phyloP scores from a whole-genome alignment of 2,797 vertebrate species.

The Threskiornis aethiopicus region DNA sequence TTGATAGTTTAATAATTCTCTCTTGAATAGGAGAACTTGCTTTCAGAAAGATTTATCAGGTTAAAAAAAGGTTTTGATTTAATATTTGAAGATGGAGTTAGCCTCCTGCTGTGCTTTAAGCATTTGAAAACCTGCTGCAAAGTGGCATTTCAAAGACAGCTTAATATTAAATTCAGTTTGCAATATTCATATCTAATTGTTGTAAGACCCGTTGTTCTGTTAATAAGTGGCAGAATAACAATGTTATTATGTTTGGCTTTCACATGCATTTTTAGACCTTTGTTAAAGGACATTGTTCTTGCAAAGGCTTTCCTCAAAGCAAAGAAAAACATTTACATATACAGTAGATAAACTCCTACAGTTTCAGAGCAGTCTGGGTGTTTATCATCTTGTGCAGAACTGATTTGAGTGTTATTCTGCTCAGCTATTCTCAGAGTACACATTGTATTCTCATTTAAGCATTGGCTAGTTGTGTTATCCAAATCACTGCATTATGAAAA shows the following conservation, averaged over 20 bases:
- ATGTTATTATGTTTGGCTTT: constrained; percentile 72
- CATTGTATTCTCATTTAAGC: constrained; percentile 61
- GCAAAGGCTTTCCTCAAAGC: constrained; percentile 64
- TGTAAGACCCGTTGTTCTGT: constrained; percentile 71
- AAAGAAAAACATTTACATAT: constrained; percentile 70
- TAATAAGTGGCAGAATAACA: constrained; percentile 78
- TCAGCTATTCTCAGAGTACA: constrained; percentile 58
- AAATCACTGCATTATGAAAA: constrained; percentile 55
- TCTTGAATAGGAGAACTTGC: constrained; percentile 58
- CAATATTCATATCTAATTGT: constrained; percentile 80
- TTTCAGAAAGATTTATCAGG: constrained; percentile 73
- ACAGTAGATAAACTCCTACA: constrained; percentile 66
- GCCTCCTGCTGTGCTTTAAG: constrained; percentile 79
- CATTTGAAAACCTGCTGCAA: constrained; percentile 78
- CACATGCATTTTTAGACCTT: constrained; percentile 72
- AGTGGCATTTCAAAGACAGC: constrained; percentile 79
- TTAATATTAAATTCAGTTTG: constrained; percentile 80
- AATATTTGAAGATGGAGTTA: constrained; percentile 81
- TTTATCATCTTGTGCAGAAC: constrained; percentile 63
- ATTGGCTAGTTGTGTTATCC: constrained; percentile 61
- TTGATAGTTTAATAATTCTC: constrained; percentile 65
- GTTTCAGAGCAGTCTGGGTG: constrained; percentile 61
- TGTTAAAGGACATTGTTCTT: constrained; percentile 70
- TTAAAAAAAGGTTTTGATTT: constrained; percentile 80
- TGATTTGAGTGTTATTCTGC: constrained; percentile 57